phyloP scores from a whole-genome alignment of 2,113 vertebrate genomes.

The Ochotona princeps region DNA sequence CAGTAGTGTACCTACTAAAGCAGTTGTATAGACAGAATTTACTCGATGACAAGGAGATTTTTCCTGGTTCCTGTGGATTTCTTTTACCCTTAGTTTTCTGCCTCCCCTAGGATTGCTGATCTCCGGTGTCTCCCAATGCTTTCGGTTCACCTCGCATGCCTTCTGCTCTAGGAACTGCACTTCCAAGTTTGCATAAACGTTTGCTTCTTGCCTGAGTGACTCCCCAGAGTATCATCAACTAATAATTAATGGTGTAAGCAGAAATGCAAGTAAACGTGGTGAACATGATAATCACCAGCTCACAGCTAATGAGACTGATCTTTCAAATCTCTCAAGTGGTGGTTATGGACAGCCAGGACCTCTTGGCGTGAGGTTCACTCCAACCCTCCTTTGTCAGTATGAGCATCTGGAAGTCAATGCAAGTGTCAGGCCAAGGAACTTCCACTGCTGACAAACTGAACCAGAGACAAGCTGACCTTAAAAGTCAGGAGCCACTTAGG shows the following conservation, averaged over 20 bases:
- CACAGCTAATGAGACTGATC: background rate
- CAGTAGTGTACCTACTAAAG: background rate
- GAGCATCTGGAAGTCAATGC: background rate
- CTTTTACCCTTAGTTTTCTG: background rate
- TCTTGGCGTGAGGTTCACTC: background rate
- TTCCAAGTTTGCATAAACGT: background rate
- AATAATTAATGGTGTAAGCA: background rate
- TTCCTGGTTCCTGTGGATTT: background rate
- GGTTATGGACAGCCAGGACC: background rate
- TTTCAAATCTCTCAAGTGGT: background rate
- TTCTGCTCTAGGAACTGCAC: background rate
- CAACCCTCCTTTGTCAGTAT: background rate
- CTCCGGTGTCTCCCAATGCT: background rate
- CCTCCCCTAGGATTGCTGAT: background rate
- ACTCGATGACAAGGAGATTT: background rate
- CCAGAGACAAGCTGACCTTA: background rate
- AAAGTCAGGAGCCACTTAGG: background rate
- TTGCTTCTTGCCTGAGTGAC: background rate
- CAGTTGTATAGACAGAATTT: background rate
- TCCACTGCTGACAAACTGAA: background rate
- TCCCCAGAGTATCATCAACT: background rate
- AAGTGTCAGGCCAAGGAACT: background rate
- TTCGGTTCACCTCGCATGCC: fast-evolving
- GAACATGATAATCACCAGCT: background rate
- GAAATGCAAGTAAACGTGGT: background rate